Conservation (phyloP, 2,888 invertebrate species). For the Ctenicera cuprea region DNA sequence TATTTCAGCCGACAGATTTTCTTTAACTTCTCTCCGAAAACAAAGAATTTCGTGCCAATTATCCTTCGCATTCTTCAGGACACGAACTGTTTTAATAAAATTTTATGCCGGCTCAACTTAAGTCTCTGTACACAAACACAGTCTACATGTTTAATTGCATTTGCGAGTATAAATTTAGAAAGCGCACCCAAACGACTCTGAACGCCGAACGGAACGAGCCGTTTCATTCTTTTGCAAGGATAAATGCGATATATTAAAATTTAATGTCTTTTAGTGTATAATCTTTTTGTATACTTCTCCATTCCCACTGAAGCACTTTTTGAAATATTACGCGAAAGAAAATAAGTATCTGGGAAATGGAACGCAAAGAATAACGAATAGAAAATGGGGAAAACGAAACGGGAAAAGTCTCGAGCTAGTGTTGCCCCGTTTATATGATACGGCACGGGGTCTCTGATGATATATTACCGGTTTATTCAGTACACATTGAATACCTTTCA, state of each 20-base stretch:
- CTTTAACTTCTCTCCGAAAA: slow-evolving; percentile 29
- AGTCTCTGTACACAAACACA: background rate
- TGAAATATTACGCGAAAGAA: slow-evolving; percentile 21
- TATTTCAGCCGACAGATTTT: slow-evolving; percentile 39
- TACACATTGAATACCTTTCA: slow-evolving; percentile 24
- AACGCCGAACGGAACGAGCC: background rate
- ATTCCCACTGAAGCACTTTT: slow-evolving; percentile 14
- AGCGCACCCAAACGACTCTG: background rate
- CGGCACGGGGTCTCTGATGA: slow-evolving; percentile 23
- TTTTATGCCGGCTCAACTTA: slow-evolving; percentile 8
- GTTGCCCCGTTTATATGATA: slow-evolving; percentile 28
- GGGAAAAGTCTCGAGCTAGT: slow-evolving; percentile 23
- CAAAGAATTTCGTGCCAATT: slow-evolving; percentile 30
- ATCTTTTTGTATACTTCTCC: slow-evolving; percentile 29
- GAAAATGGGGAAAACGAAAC: slow-evolving; percentile 24
- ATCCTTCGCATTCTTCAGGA: slow-evolving; percentile 15
- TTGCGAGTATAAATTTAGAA: slow-evolving; percentile 10
- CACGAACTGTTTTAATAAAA: slow-evolving; percentile 18
- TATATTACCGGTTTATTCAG: slow-evolving; percentile 36
- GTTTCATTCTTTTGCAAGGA: background rate
- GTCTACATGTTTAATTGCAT: slow-evolving; percentile 12
- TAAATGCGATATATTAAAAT: slow-evolving; percentile 26
- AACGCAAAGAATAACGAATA: slow-evolving; percentile 28
- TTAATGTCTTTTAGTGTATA: slow-evolving; percentile 28
- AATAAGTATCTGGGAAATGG: slow-evolving; percentile 30